Evolutionary conservation across 2,797 vertebrate genomes (phyloP), one percentile per base, ranked within the genome.

Genomic region (Poecilia picta): DNA sequence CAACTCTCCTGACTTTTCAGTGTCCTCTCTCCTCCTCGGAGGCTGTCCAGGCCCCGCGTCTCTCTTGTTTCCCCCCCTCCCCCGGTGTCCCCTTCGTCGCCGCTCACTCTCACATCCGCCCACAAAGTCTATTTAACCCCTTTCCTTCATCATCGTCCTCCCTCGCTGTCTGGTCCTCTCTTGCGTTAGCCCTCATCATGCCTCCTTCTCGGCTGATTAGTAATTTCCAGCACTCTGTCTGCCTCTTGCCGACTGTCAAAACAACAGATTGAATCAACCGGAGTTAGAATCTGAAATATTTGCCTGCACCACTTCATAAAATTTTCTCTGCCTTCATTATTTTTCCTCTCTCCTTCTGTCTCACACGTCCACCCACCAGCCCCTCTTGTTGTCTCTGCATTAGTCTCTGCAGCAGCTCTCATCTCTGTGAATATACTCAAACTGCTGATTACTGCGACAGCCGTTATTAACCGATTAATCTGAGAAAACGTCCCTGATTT

Each of bases 341-440:
- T 80, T 81, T 64, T 85, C 8, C 75, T 71, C 80, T 85, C 74
- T 84, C 81, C 74, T 81, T 86, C 84, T 62, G 90, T 92, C 89
- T 94, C 91, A 85, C 89, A 90, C 92, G 55, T 84, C 86, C 91
- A 82, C 90, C 92, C 89, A 92, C 91, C 74, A 77, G 75, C 64
- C 72, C 81, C 59, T 79, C 77, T 68, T 18, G 0, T 57, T 80
- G 82, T 83, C 73, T 70, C 86, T 36, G 3, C 53, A 72, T 80
- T 82, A 71, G 66, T 81, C 77, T 89, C 82, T 76, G 75, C 75
- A 43, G 80, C 78, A 83, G 74, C 78, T 85, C 76, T 64, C 53
- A 80, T 91, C 77, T 85, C 51, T 64, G 73, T 43, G 45, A 83
- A 49, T 55, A 82, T 76, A 57, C 74, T 66, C 62, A 79, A 74